These are phyloP conservation scores for Hyposmocoma kahamanoa DNA, from an alignment of 1,140 invertebrate genomes.

Conservation along the genomic window DNA sequence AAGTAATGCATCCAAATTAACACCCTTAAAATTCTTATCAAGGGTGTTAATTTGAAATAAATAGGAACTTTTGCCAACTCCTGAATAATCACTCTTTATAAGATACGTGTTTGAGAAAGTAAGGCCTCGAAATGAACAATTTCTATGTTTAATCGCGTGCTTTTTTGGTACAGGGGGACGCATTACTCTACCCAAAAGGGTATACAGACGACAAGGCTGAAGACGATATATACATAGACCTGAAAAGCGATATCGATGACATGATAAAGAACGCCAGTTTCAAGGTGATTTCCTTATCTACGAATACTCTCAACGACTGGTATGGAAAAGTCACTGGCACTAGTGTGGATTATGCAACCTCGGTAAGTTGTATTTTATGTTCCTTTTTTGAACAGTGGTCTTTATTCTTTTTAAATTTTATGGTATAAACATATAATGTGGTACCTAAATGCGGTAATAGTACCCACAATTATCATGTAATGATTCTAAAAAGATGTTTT, in stretches of 20 bases:
- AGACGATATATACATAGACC: slow-evolving; percentile 55
- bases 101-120: no score
- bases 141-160: no score
- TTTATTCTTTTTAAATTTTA: not conserved
- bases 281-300: slow-evolving; percentile 30
- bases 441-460: not conserved
- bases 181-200: slow-evolving; percentile 50
- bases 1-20: no score
- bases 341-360: slow-evolving; percentile 54
- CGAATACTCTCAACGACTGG: slow-evolving; percentile 46
- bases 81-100: no score
- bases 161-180: no score
- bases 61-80: no score
- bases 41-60: no score
- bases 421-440: not conserved
- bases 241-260: slow-evolving; percentile 53
- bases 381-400: not conserved
- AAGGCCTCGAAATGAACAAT: no score
- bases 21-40: no score
- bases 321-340: slow-evolving; percentile 43
- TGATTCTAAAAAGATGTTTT: not conserved
- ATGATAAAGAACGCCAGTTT: slow-evolving; percentile 50
- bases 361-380: slow-evolving; percentile 21
- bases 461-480: not conserved
- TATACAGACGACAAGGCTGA: slow-evolving; percentile 36